phyloP scores from a whole-genome alignment of 2,113 vertebrate species.

The Phoxinus phoxinus region DNA sequence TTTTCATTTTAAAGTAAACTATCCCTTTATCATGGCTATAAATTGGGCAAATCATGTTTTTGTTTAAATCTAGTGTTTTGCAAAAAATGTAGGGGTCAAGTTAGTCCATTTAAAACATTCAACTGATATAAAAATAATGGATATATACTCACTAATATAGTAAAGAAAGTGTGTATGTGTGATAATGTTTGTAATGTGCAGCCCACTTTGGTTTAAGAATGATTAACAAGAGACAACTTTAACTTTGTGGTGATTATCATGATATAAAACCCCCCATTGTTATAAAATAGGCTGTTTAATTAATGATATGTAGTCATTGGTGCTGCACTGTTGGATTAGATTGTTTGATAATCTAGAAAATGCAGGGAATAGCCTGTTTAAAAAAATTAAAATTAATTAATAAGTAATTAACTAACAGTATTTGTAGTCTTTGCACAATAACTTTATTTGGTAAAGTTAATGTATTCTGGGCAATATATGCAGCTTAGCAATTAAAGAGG shows the following conservation, averaged over 20 bases:
- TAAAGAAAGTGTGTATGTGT: not conserved
- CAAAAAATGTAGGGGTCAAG: not conserved
- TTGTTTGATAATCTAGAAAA: not conserved
- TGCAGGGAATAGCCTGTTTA: no score
- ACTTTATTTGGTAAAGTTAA: not conserved
- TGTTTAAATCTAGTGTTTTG: not conserved
- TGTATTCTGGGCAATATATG: not conserved
- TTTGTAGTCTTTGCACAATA: not conserved
- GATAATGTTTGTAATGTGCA: not conserved
- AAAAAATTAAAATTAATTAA: no score
- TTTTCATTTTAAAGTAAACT: no score
- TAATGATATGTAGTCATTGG: not conserved
- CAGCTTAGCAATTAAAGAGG: not conserved
- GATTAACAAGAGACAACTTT: not conserved
- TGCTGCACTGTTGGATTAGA: not conserved
- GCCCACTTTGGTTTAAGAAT: not conserved
- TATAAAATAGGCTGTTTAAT: not conserved
- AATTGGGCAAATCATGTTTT: not conserved
- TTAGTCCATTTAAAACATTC: not conserved
- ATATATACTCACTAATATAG: not conserved
- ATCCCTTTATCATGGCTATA: no score
- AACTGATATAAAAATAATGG: not conserved
- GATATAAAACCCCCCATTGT: not conserved
- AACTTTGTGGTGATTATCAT: not conserved
- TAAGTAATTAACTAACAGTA: not conserved